Evolutionary conservation across 2,113 vertebrate genomes (phyloP).

Genomic region (Pholis gunnellus): DNA sequence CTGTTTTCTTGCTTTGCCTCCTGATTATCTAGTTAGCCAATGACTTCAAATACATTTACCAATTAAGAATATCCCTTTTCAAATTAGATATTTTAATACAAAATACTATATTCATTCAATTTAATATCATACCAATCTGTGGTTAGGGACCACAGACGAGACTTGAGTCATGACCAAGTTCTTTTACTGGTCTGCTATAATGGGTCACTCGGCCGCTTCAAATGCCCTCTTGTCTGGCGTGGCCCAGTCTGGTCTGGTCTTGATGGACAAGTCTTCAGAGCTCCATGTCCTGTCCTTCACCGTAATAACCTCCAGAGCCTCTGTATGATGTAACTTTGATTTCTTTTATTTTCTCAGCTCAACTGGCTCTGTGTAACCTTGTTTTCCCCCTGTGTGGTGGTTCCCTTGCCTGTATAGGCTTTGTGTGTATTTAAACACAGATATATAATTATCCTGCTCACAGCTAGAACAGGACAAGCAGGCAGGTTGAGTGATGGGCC

Average conservation of each 20-base stretch:
- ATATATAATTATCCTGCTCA: slow-evolving; percentile 92
- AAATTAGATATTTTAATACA: slow-evolving; percentile 19
- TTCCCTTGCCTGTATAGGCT: slow-evolving; percentile 89
- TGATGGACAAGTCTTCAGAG: slow-evolving; percentile 52
- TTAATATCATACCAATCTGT: background rate
- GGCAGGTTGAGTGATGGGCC: slow-evolving; percentile 81
- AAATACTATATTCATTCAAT: slow-evolving; percentile 6
- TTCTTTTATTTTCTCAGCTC: slow-evolving; percentile 66
- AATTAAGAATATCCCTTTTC: background rate
- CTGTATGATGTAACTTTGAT: slow-evolving; percentile 62
- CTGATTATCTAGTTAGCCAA: slow-evolving; percentile 20
- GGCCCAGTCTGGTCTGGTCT: slow-evolving; percentile 64
- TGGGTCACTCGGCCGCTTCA: slow-evolving; percentile 9
- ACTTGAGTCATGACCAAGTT: slow-evolving; percentile 10
- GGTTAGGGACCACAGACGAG: background rate
- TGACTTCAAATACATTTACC: slow-evolving; percentile 2
- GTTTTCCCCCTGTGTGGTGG: slow-evolving; percentile 89
- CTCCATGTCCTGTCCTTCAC: slow-evolving; percentile 58
- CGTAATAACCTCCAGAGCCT: slow-evolving; percentile 71
- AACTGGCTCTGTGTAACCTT: slow-evolving; percentile 88
- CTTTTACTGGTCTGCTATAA: slow-evolving; percentile 14
- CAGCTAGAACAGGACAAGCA: slow-evolving; percentile 90
- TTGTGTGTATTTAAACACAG: slow-evolving; percentile 95
- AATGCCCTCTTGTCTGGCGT: background rate
- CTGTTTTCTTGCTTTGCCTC: slow-evolving; percentile 13